Conservation (phyloP, 2,888 invertebrate species). For the Epistrophe grossulariae region DNA sequence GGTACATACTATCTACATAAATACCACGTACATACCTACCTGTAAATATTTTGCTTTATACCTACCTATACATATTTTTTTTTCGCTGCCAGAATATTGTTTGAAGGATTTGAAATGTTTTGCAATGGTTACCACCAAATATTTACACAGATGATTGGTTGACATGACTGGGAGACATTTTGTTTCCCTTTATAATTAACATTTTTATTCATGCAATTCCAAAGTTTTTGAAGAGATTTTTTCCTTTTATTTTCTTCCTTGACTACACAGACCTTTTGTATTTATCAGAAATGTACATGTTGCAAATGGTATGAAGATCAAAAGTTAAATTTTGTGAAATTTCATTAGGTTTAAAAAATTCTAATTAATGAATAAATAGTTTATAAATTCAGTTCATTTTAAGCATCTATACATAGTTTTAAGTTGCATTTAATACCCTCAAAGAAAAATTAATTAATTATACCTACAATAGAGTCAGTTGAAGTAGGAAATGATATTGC, state of each 20-base stretch:
- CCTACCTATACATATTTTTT: slow-evolving; percentile 26
- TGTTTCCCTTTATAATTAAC: slow-evolving; percentile 4
- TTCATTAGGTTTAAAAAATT: neutral
- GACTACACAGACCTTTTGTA: neutral
- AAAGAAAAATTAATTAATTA: no score
- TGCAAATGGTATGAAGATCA: neutral
- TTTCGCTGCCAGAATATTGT: neutral
- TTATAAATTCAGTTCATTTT: no score
- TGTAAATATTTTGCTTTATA: slow-evolving; percentile 18
- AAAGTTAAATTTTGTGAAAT: neutral
- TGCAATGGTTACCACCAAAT: slow-evolving; percentile 27
- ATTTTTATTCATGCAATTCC: slow-evolving; percentile 2
- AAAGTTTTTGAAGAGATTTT: slow-evolving; percentile 1
- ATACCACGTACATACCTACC: neutral
- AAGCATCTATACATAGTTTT: no score
- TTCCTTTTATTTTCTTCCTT: neutral
- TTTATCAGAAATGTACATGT: neutral
- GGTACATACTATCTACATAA: neutral
- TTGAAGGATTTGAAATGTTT: slow-evolving; percentile 32
- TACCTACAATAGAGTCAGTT: no score
- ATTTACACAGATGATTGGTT: slow-evolving; percentile 37
- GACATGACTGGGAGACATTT: slow-evolving; percentile 14
- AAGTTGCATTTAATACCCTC: no score
- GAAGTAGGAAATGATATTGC: no score
- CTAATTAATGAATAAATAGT: neutral